Evolutionary conservation across 1,140 invertebrate species (phyloP).

Genomic region (Ctenoplectra terminalis): DNA sequence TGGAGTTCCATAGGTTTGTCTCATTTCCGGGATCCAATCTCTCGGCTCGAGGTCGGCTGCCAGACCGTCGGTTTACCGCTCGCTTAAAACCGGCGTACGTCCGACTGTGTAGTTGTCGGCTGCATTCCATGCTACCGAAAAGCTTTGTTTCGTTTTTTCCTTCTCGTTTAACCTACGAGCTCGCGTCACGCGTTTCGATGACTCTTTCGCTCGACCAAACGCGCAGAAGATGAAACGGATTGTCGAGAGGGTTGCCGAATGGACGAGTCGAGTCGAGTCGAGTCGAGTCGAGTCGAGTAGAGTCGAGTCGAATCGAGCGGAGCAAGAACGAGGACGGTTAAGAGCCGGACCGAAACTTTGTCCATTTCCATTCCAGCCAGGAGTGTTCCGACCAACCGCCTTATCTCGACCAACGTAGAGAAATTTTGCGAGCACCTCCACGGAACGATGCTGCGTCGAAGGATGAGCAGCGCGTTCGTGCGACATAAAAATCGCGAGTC

Average conservation of each 20-base stretch:
- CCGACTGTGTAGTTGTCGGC: neutral
- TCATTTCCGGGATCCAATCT: constrained; percentile 82
- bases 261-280: no score
- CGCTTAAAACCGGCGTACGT: constrained; percentile 17
- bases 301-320: constrained; percentile 41
- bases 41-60: constrained; percentile 69
- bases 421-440: constrained; percentile 60
- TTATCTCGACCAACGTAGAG: constrained; percentile 50
- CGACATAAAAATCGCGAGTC: neutral
- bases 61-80: constrained; percentile 65
- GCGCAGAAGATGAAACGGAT: constrained; percentile 2
- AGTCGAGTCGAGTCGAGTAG: no score
- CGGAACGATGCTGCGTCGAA: constrained; percentile 58
- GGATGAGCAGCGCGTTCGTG: constrained; percentile 16
- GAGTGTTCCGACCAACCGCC: constrained; percentile 52
- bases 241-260: neutral
- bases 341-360: constrained; percentile 72
- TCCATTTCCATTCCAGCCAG: constrained; percentile 78
- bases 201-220: neutral
- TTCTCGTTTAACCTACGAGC: no score
- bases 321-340: constrained; percentile 34
- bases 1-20: constrained; percentile 78
- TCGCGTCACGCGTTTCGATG: neutral
- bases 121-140: neutral
- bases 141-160: neutral